Evolutionary conservation across 1,140 invertebrate genomes (phyloP).

Genomic region (Battus philenor): DNA sequence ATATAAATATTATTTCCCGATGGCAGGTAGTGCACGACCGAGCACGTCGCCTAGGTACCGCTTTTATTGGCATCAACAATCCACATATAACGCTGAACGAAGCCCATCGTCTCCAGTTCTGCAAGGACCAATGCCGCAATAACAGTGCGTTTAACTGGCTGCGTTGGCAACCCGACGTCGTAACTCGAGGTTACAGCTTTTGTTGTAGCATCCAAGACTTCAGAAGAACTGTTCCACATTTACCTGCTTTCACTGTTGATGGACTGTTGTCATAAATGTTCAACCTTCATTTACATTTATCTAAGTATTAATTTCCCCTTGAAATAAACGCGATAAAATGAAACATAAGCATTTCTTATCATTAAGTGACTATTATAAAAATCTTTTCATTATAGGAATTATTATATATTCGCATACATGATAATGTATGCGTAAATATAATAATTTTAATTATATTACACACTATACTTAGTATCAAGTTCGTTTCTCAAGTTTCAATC

Average conservation of each 20-base stretch:
- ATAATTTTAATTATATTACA: too few relatives aligned
- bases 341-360: too few relatives aligned
- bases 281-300: background rate
- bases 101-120: conserved; percentile 72
- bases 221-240: conserved; percentile 68
- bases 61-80: conserved; percentile 81
- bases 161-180: conserved; percentile 63
- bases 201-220: conserved; percentile 80
- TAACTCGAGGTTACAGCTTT: conserved; percentile 79
- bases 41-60: conserved; percentile 69
- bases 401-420: too few relatives aligned
- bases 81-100: conserved; percentile 71
- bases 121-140: conserved; percentile 74
- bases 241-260: conserved; percentile 71
- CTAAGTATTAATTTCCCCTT: too few relatives aligned
- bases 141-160: conserved; percentile 77
- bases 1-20: background rate
- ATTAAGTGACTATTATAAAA: too few relatives aligned
- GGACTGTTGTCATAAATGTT: conserved; percentile 46
- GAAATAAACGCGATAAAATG: background rate
- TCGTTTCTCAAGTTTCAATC: too few relatives aligned
- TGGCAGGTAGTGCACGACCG: conserved; percentile 77
- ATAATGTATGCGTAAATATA: too few relatives aligned
- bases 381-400: too few relatives aligned
- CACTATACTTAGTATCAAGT: too few relatives aligned